A percentile compares a stretch with the other conserved stretches of the same genome.
Evolutionary conservation across 2,888 invertebrate genomes (phyloP).

Genomic region (Latrodectus hesperus): DNA sequence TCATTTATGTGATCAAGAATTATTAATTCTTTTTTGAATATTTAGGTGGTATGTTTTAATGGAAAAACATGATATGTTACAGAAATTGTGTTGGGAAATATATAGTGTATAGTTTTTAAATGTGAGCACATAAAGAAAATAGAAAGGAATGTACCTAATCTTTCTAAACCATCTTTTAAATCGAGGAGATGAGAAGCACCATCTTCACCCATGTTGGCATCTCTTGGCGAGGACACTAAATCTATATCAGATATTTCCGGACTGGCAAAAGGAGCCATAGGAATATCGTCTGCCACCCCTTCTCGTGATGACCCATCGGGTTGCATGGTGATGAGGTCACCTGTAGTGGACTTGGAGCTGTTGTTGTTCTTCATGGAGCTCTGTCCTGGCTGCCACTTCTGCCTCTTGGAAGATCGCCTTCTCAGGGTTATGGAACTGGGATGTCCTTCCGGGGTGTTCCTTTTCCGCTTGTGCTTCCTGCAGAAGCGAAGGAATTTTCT

Average conservation of each 20-base stretch:
- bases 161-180: not conserved
- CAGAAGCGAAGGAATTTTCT: conserved; percentile 77
- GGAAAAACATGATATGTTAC: too few species aligned
- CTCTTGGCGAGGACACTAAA: conserved; percentile 75
- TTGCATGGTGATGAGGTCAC: not conserved
- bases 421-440: conserved; percentile 40
- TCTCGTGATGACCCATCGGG: too few species aligned
- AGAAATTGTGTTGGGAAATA: too few species aligned
- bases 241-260: conserved; percentile 80
- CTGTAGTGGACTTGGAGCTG: conserved; percentile 2
- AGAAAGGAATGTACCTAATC: not conserved
- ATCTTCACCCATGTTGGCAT: not conserved
- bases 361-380: conserved; percentile 71
- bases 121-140: too few species aligned
- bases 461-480: conserved; percentile 38
- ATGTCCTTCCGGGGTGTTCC: conserved; percentile 4
- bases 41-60: too few species aligned
- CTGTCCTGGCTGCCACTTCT: conserved; percentile 70
- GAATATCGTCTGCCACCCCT: conserved; percentile 10
- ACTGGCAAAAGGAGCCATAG: conserved; percentile 78
- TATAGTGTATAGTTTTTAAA: too few species aligned
- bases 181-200: not conserved
- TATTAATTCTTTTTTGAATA: too few species aligned
- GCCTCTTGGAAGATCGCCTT: conserved; percentile 71
- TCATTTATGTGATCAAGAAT: too few species aligned